Evolutionary conservation across 2,797 vertebrate genomes (phyloP), one percentile per base, ranked within the genome.

Genomic region (Picus viridis): DNA sequence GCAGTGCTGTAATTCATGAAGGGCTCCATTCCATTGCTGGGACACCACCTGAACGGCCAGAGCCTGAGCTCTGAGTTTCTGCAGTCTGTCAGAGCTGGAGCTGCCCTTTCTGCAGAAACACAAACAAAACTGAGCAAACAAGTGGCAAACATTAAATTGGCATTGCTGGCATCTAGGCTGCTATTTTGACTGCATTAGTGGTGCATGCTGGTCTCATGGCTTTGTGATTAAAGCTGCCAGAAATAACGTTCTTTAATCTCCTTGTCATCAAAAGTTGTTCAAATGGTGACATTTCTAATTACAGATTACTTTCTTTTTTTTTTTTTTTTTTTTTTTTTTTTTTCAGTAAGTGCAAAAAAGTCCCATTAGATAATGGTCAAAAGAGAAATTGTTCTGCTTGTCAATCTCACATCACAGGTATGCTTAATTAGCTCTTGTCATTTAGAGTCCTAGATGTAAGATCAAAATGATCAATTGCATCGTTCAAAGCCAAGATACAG

Each of bases 351-450:
- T 75, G 43, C 34, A 89, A 82, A 74, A 90, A 82, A 74, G 41
- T 27, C 34, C 4, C 22, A 67, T 75, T 83, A 92, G 70, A 72
- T 87, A 93, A 54, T 57, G 16, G 67, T 92, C 64, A 86, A 57
- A 83, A 82, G 62, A 62, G 1, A 89, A 91, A 83, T 77, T 47
- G 26, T 81, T 91, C 59, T 85, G 12, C 76, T 92, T 93, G 83
- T 88, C 82, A 86, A 14, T 81, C 67, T 84, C 67, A 23, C 47
- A 68, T 89, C 70, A 78, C 18, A 72, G 36, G 67, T 69, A 70
- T 14, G 23, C 63, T 93, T 95, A 95, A 94, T 94, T 94, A 91
- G 29, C 83, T 92, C 76, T 72, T 88, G 76, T 82, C 58, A 1
- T 76, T 87, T 83, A 30, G 26, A 81, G 51, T 77, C 87, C 79